Percentiles rank a stretch among this genome's conserved stretches.
These are phyloP conservation scores for Meiosimyza decipiens DNA, from an alignment of 2,888 invertebrate genomes.

Conservation along the genomic window DNA sequence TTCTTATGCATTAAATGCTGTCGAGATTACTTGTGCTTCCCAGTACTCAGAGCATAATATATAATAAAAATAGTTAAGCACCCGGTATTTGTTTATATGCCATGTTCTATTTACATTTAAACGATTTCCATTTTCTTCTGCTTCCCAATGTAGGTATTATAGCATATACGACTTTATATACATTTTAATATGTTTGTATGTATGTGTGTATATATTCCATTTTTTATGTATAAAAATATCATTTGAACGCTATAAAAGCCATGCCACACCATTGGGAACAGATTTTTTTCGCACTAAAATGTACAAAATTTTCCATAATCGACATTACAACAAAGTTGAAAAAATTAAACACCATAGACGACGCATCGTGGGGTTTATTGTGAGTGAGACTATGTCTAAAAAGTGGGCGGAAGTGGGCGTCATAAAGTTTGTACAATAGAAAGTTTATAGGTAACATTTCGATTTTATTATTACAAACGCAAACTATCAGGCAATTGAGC, in stretches of 20 bases:
- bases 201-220: no score
- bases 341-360: not conserved
- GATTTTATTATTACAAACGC: slow-evolving; percentile 48
- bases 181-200: no score
- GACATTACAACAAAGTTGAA: not conserved
- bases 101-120: no score
- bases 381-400: not conserved
- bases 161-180: no score
- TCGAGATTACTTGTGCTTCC: no score
- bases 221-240: not conserved
- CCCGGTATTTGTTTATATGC: no score
- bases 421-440: not conserved
- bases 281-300: not conserved
- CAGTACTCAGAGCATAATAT: no score
- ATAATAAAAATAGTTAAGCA: no score
- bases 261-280: not conserved
- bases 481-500: slow-evolving; percentile 36
- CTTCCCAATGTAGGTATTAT: no score
- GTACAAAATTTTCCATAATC: slow-evolving; percentile 13
- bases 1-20: no score
- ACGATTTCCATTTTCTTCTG: no score
- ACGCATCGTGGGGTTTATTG: not conserved
- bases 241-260: not conserved
- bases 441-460: slow-evolving; percentile 32
- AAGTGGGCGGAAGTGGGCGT: not conserved